These are phyloP conservation scores for Agrilus biguttatus DNA, from an alignment of 2,888 invertebrate genomes.

Conservation along the genomic window DNA sequence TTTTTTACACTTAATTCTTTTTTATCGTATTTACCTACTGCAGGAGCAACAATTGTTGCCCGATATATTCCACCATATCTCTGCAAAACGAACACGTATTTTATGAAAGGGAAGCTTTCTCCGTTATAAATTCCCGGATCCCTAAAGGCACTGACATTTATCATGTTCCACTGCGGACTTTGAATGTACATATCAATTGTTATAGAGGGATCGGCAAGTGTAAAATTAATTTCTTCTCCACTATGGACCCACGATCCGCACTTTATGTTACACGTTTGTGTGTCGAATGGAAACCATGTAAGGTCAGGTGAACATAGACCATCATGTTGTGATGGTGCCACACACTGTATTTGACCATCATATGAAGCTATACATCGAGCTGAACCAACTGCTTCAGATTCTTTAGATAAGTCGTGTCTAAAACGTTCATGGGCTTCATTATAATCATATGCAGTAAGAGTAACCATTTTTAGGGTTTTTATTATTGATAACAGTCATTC, in stretches of 20 bases:
- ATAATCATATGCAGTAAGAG: no score
- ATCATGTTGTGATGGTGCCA: slow-evolving; percentile 40
- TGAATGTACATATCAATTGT: slow-evolving; percentile 31
- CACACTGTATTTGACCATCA: slow-evolving; percentile 45
- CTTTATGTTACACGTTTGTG: slow-evolving; percentile 46
- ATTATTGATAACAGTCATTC: no score
- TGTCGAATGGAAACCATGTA: slow-evolving; percentile 50
- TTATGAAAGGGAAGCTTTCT: slow-evolving; percentile 44
- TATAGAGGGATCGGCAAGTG: slow-evolving; percentile 12
- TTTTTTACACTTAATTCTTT: not conserved
- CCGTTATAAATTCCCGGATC: slow-evolving; percentile 37
- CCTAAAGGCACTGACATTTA: slow-evolving; percentile 30
- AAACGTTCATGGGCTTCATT: no score
- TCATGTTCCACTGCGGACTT: slow-evolving; percentile 46
- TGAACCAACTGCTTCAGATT: not conserved
- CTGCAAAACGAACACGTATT: slow-evolving; percentile 39
- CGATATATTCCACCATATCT: slow-evolving; percentile 43
- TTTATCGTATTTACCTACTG: slow-evolving; percentile 24
- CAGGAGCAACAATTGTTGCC: slow-evolving; percentile 42
- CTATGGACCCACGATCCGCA: slow-evolving; percentile 55
- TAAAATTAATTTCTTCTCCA: slow-evolving; percentile 46
- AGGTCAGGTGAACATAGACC: slow-evolving; percentile 44
- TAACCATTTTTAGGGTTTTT: no score
- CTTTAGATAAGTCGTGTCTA: not conserved
- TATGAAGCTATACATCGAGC: slow-evolving; percentile 37